A percentile compares a stretch with the other conserved stretches of the same genome.
Evolutionary conservation across 1,140 invertebrate species (phyloP).

Genomic region (Aphelenchoides avenae): DNA sequence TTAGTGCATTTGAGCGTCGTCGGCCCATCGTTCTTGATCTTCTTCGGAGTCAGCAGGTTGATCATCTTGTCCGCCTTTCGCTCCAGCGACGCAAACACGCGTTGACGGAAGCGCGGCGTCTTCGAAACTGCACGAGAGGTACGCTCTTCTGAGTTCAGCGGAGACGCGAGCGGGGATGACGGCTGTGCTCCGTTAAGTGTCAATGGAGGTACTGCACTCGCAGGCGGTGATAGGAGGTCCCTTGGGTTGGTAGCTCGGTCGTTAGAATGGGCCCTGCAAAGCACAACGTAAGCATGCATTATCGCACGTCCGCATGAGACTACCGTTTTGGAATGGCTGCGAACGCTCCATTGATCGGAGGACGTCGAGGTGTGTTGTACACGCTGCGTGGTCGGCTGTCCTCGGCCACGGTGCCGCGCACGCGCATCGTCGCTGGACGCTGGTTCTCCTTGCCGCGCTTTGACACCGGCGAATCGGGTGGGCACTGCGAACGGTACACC

Average conservation of each 20-base stretch:
- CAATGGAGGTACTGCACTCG: too few species aligned
- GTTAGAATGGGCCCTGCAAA: too few species aligned
- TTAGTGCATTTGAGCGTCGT: slow-evolving; percentile 23
- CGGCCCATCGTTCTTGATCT: slow-evolving; percentile 23
- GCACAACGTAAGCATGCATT: too few species aligned
- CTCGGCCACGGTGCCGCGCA: not conserved
- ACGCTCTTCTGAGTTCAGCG: too few species aligned
- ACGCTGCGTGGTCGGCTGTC: slow-evolving; percentile 18
- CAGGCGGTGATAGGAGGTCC: too few species aligned
- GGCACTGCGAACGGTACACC: not conserved
- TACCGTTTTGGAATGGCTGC: too few species aligned
- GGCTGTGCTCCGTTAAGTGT: too few species aligned
- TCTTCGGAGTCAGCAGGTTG: slow-evolving; percentile 29
- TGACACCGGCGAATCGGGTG: not conserved
- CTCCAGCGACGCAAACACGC: slow-evolving; percentile 43
- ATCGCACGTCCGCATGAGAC: too few species aligned
- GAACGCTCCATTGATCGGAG: slow-evolving; percentile 8
- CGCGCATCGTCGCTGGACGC: slow-evolving; percentile 11
- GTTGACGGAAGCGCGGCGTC: slow-evolving; percentile 27
- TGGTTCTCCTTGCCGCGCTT: slow-evolving; percentile 22
- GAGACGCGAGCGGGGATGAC: not conserved
- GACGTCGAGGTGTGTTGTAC: slow-evolving; percentile 24
- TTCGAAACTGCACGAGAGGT: slow-evolving; percentile 26
- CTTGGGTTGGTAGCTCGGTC: too few species aligned
- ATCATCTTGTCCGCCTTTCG: slow-evolving; percentile 37